Evolutionary conservation across 2,113 vertebrate genomes (phyloP).

Genomic region (Chrysemys picta): DNA sequence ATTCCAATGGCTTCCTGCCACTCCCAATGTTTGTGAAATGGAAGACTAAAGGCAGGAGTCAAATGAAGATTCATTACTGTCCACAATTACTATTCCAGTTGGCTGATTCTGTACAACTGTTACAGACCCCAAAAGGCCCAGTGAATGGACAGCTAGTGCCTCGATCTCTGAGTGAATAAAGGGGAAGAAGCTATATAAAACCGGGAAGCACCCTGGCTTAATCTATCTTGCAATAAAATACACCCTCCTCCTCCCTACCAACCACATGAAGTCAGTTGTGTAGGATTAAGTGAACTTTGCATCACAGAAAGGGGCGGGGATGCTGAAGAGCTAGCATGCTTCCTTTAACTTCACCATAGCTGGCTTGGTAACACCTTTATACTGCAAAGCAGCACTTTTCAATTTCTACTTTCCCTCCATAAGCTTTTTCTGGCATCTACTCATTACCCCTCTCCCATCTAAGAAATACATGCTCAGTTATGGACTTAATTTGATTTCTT

Average conservation of each 20-base stretch:
- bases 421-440: neutral
- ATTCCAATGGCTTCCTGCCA: neutral
- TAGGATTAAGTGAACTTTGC: neutral
- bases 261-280: fast-evolving
- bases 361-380: fast-evolving
- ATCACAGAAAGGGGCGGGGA: fast-evolving
- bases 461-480: fast-evolving
- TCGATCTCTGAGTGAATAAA: fast-evolving
- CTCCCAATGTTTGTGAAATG: neutral
- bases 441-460: neutral
- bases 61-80: neutral
- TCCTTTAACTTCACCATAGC: neutral
- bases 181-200: neutral
- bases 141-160: neutral
- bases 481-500: neutral
- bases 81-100: neutral
- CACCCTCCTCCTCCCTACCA: neutral
- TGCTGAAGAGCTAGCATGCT: fast-evolving
- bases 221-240: fast-evolving
- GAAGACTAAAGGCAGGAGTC: neutral
- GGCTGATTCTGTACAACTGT: fast-evolving
- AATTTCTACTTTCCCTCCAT: fast-evolving
- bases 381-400: neutral
- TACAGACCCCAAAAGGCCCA: neutral
- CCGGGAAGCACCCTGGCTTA: fast-evolving